Percentiles rank a stretch among this genome's conserved stretches.
Evolutionary conservation across 2,888 invertebrate genomes (phyloP).

Genomic region (Druceiella hillmani): DNA sequence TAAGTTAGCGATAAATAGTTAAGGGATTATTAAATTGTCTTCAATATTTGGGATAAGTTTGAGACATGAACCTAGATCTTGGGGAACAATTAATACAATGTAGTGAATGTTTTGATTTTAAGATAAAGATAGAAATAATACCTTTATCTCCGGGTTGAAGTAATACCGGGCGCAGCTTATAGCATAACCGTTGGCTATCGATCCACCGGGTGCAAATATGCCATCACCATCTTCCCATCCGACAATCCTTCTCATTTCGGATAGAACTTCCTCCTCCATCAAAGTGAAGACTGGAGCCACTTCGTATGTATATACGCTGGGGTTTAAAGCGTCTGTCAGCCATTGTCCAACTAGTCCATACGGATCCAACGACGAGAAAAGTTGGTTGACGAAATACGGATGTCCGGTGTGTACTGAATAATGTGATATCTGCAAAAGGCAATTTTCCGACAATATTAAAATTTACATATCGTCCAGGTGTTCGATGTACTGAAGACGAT

Average conservation of each 20-base stretch:
- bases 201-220: constrained; percentile 87
- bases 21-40: no score
- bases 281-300: constrained; percentile 83
- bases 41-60: no score
- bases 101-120: no score
- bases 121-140: constrained; percentile 30
- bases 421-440: constrained; percentile 43
- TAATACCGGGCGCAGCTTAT: constrained; percentile 77
- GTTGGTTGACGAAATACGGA: constrained; percentile 84
- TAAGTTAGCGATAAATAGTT: no score
- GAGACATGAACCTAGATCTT: no score
- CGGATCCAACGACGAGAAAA: constrained; percentile 80
- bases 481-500: no score
- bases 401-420: constrained; percentile 89
- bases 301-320: constrained; percentile 86
- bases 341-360: constrained; percentile 81
- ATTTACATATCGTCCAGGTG: no score
- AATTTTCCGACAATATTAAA: no score
- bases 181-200: constrained; percentile 87
- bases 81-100: no score
- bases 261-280: constrained; percentile 78
- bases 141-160: constrained; percentile 70
- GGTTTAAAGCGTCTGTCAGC: constrained; percentile 80
- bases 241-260: constrained; percentile 72
- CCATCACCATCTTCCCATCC: constrained; percentile 81